These are phyloP conservation scores for Megalonaias nervosa DNA, from an alignment of 1,140 invertebrate species.

Conservation along the genomic window DNA sequence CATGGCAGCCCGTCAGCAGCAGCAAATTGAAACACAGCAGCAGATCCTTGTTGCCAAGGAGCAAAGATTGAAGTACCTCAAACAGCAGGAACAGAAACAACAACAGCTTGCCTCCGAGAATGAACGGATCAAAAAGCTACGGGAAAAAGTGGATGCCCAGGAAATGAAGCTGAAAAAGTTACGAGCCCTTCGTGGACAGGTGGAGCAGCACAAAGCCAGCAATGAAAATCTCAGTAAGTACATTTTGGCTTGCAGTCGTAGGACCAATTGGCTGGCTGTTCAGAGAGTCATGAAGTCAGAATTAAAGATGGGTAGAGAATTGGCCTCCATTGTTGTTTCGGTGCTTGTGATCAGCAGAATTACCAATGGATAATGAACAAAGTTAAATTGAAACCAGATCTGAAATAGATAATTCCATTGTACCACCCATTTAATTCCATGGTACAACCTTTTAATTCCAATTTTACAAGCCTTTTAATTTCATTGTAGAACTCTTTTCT, in stretches of 20 bases:
- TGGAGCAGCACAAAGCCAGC: constrained; percentile 90
- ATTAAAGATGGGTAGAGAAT: too few species aligned
- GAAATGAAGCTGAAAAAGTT: constrained; percentile 93
- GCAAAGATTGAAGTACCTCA: constrained; percentile 93
- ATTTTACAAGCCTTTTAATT: too few species aligned
- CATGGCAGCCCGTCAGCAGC: constrained; percentile 95
- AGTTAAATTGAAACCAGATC: too few species aligned
- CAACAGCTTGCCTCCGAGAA: constrained; percentile 89
- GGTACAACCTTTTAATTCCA: too few species aligned
- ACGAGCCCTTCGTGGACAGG: constrained; percentile 90
- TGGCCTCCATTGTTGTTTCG: too few species aligned
- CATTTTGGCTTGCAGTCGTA: not conserved
- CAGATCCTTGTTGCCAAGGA: constrained; percentile 92
- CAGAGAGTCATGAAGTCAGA: too few species aligned
- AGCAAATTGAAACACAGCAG: constrained; percentile 95
- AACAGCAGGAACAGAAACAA: constrained; percentile 90
- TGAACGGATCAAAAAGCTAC: constrained; percentile 86
- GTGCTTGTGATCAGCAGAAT: too few species aligned
- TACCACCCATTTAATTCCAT: too few species aligned
- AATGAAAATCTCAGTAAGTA: constrained; percentile 94
- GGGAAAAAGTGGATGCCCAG: constrained; percentile 93
- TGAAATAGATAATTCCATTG: too few species aligned
- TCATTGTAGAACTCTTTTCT: too few species aligned
- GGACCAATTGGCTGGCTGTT: not conserved
- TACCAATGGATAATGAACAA: too few species aligned